Conservation (phyloP, 2,113 vertebrate species). For the Antidorcas marsupialis region DNA sequence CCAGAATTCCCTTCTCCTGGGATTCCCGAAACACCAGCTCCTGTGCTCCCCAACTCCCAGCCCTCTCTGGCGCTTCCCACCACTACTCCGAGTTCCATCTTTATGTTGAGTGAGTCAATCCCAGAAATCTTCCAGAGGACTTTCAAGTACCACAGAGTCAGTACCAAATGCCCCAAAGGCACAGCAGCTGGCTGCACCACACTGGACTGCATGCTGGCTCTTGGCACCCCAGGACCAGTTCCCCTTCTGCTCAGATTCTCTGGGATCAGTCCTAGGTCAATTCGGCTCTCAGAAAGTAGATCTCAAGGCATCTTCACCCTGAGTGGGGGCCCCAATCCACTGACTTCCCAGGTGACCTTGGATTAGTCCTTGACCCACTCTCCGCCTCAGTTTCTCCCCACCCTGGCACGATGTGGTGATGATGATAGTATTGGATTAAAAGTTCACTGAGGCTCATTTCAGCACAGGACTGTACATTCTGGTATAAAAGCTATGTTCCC, state of each 20-base stretch:
- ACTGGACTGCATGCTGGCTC: not conserved
- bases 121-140: not conserved
- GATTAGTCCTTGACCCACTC: slow-evolving; percentile 29
- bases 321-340: not conserved
- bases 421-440: not conserved
- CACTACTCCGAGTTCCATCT: not conserved
- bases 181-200: not conserved
- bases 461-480: not conserved
- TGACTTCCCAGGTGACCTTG: slow-evolving; percentile 46
- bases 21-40: not conserved
- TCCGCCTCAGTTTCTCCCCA: not conserved
- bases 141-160: not conserved
- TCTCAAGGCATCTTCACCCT: not conserved
- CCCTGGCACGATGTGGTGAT: not conserved
- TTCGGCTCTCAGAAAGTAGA: not conserved
- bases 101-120: not conserved
- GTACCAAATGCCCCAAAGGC: not conserved
- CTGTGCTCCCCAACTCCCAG: not conserved
- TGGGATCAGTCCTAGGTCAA: not conserved
- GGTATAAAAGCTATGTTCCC: not conserved
- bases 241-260: not conserved
- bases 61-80: not conserved
- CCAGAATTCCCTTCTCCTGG: not conserved
- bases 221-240: not conserved
- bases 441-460: not conserved